Evolutionary conservation across 2,113 vertebrate species (phyloP), one percentile per base, ranked within the genome.

Genomic region (Chaetura pelagica): DNA sequence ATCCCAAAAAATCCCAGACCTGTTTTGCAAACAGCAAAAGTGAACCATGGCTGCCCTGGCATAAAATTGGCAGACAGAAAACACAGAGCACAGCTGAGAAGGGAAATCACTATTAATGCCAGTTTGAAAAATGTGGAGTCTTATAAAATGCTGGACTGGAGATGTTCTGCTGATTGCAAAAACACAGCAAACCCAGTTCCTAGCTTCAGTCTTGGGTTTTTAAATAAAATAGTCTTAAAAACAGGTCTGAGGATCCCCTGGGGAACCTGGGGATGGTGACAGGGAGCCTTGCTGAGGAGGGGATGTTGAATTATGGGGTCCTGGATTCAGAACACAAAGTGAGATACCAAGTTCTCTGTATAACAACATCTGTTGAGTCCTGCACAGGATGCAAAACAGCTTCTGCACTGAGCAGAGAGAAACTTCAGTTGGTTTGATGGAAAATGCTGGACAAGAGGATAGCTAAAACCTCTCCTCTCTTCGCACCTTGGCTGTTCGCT

Each of bases 211-310:
- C 32, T 49, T 24, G 27, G 10, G 4, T 75, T 87, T 34, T 59
- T 69, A 48, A 49, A 23, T 49, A 19, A 59, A 73, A 46, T 55
- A 34, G 55, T 15, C 46, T 75, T 66, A 52, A 59, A 69, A 80
- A 48, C 35, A 55, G 52, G 27, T 32, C 40, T 66, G 48, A 55
- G 42, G 52, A 32, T 30, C 15, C 21, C 3, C 19, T 4, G 32
- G 16, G 30, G 58, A 7, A 40, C 27, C 10, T 34, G 62, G 35
- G 61, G 16, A 32, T 0, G 7, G 24, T 1, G 5, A 6, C 0
- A 3, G 35, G 29, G 42, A 58, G 66, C 38, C 35, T 34, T 87
- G 54, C 27, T 62, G 52, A 24, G 2, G 48, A 4, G 11, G 27
- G 8, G 21, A 6, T 21, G 46, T 20, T 62, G 48, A 24, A 48